Conservation (phyloP, 2,113 vertebrate genomes). For the Albula goreensis region DNA sequence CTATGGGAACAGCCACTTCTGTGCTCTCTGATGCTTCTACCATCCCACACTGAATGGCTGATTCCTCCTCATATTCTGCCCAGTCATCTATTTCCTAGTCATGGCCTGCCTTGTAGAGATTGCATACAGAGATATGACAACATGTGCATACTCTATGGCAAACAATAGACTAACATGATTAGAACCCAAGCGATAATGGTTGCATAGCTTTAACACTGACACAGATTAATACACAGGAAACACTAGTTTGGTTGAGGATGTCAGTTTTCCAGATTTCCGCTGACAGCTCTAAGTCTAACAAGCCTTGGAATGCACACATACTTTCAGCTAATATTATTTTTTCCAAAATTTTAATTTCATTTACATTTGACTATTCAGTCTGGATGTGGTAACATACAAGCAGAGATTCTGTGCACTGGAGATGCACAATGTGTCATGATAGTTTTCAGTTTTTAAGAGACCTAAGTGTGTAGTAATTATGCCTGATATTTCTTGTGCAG, state of each 20-base stretch:
- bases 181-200: too few species aligned
- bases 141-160: too few species aligned
- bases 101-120: neutral
- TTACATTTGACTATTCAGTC: neutral
- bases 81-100: neutral
- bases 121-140: neutral
- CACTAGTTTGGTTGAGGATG: too few species aligned
- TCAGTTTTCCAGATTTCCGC: neutral
- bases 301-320: neutral
- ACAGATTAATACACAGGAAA: neutral
- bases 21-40: neutral
- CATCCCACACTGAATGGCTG: neutral
- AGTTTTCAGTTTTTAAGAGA: neutral
- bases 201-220: neutral
- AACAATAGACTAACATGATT: too few species aligned
- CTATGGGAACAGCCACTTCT: conserved; percentile 6
- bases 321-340: neutral
- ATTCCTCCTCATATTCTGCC: neutral
- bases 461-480: neutral
- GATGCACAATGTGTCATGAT: neutral
- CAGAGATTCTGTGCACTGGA: neutral
- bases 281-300: neutral
- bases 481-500: neutral
- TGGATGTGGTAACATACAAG: neutral
- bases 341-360: neutral